Evolutionary conservation across 2,113 vertebrate species (phyloP), one percentile per base, ranked within the genome.

Genomic region (Menura novaehollandiae): DNA sequence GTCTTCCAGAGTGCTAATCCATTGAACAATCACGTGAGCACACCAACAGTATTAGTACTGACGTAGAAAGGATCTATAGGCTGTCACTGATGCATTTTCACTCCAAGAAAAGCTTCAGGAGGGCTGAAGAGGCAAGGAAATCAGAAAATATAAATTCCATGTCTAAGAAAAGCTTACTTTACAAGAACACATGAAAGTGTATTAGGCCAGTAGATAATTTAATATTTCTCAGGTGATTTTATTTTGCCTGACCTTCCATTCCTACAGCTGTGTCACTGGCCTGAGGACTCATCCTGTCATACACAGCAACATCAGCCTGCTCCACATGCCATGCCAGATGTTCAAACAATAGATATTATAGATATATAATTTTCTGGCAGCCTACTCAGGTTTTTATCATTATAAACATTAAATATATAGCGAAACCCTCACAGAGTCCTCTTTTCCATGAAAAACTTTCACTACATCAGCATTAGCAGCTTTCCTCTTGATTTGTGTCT

Each of bases 401-500:
- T 97, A 96, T 92, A 97, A 97, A 93, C 89, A 69, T 78, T 96
- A 97, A 97, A 96, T 92, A 93, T 58, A 93, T 43, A 97, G 87
- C 79, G 88, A 97, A 96, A 95, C 46, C 66, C 80, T 97, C 96
- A 97, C 85, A 94, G 82, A 96, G 91, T 88, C 81, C 83, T 95
- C 83, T 97, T 96, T 96, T 93, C 96, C 80, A 84, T 96, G 69
- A 95, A 97, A 96, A 97, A 98, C 97, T 97, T 98, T 97, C 97
- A 96, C 96, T 97, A 78, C 68, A 96, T 82, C 93, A 96, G 68
- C 95, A 87, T 97, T 94, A 98, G 88, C 94, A 97, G 96, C 89
- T 97, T 98, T 97, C 78, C 76, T 96, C 97, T 96, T 98, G 97
- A 98, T 98, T 98, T 98, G 98, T 97, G 97, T 96, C 95, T 97